Conservation (phyloP, 2,113 vertebrate genomes). For the Xenopus laevis region DNA sequence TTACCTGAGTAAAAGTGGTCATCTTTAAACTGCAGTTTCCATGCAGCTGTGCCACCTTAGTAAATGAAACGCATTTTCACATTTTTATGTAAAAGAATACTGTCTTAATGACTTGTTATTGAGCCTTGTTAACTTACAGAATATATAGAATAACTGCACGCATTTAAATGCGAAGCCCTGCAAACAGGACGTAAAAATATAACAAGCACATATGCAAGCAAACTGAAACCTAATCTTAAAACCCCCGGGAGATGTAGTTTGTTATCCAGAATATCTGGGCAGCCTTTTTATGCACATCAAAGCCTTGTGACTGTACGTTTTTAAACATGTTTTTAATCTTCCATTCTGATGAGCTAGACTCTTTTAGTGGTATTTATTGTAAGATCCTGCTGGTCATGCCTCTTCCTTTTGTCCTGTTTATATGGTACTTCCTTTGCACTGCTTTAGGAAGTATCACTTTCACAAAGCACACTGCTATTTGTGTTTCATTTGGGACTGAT, state of each 20-base stretch:
- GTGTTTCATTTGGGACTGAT: constrained; percentile 56
- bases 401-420: constrained; percentile 70
- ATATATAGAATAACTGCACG: too few relatives aligned
- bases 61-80: too few relatives aligned
- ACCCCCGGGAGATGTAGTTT: neutral
- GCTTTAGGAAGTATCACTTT: constrained; percentile 60
- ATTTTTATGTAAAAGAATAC: too few relatives aligned
- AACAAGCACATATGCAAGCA: constrained; percentile 6
- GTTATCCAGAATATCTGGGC: constrained; percentile 12
- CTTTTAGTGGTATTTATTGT: constrained; percentile 55
- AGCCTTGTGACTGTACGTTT: constrained; percentile 59
- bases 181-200: constrained; percentile 1
- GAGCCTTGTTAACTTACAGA: too few relatives aligned
- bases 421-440: constrained; percentile 54
- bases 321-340: constrained; percentile 69
- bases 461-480: constrained; percentile 54
- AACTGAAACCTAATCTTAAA: constrained; percentile 16
- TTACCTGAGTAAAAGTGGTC: too few relatives aligned
- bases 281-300: constrained; percentile 58
- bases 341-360: constrained; percentile 59
- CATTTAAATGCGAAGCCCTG: too few relatives aligned
- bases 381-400: constrained; percentile 67
- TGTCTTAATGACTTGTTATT: too few relatives aligned
- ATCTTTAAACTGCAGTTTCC: too few relatives aligned
- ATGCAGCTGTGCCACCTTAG: too few relatives aligned